Evolutionary conservation across 2,888 invertebrate species (phyloP), one percentile per base, ranked within the genome.

Genomic region (Encarsia formosa): DNA sequence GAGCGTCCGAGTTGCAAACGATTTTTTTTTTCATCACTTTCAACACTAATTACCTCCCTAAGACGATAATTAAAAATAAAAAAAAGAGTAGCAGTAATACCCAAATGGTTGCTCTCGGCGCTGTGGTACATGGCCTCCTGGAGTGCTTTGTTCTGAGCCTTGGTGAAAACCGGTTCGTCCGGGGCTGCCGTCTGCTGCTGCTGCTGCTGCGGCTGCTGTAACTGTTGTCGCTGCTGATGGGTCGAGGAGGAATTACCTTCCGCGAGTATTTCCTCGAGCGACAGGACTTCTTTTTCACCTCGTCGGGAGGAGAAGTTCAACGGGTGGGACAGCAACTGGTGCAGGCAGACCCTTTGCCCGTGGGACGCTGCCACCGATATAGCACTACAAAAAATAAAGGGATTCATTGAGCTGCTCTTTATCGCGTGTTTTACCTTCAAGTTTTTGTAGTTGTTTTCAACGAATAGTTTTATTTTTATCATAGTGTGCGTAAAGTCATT

Each of bases 111-210:
- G 69, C 90, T 91, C 74, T 94, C 94, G 0, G 92, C 89, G 56
- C 91, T 91, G 69, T 92, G 92, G 70, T 94, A 95, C 90, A 95
- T 90, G 19, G 94, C 92, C 74, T 94, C 93, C 68, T 93, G 91
- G 52, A 93, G 77, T 37, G 88, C 86, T 63, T 91, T 86, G 59
- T 88, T 85, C 75, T 93, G 91, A 26, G 84, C 81, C 75, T 92
- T 92, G 61, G 83, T 89, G 66, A 90, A 73, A 15, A 69, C 71
- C 38, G 71, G 69, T 29, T 29, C 31, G 63, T 59, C n/a, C 6
- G 26, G 26, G 15, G 34, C 34, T 13, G 34, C 38, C 5, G 8
- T 18, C 11, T 2, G 16, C 1, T 1, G 2, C 11, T 68, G 15
- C 2, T n/a, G 67, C 5, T 20, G 38, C 11, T 2, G 16, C 1